These are phyloP conservation scores for Borostomias antarcticus DNA, from an alignment of 2,797 vertebrate genomes.

Conservation along the genomic window DNA sequence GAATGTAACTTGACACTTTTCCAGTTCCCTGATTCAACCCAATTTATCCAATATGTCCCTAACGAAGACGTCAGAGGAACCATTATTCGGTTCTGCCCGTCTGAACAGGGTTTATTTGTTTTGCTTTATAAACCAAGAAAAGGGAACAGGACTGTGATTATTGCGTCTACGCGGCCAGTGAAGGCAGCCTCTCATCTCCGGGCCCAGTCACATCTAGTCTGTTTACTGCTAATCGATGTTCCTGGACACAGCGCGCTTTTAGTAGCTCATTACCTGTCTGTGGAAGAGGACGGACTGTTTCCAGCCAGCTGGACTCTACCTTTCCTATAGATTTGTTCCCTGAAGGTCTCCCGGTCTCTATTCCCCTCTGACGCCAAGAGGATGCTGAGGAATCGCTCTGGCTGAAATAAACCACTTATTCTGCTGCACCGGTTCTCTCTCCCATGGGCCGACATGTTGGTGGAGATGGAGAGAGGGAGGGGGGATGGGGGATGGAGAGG, in stretches of 20 bases:
- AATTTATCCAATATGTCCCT: slow-evolving; percentile 11
- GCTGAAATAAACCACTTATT: not conserved
- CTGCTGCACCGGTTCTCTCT: not conserved
- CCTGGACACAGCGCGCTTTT: slow-evolving; percentile 32
- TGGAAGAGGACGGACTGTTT: slow-evolving; percentile 24
- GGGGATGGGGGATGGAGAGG: no score
- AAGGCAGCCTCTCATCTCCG: slow-evolving; percentile 3
- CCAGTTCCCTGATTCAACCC: slow-evolving; percentile 11
- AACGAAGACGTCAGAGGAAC: no score
- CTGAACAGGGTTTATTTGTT: slow-evolving; percentile 27
- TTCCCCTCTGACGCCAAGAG: no score
- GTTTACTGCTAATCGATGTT: slow-evolving; percentile 55
- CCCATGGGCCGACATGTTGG: not conserved
- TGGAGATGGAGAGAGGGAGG: not conserved
- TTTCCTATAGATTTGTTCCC: slow-evolving; percentile 15
- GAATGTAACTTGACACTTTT: slow-evolving; percentile 4
- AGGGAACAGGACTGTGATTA: no score
- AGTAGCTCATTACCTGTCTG: slow-evolving; percentile 38
- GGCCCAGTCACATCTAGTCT: slow-evolving; percentile 49
- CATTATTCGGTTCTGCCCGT: not conserved
- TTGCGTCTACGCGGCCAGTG: slow-evolving; percentile 18
- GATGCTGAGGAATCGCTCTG: not conserved
- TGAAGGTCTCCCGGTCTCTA: no score
- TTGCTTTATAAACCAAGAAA: slow-evolving; percentile 6
- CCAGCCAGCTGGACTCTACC: slow-evolving; percentile 39